Conservation (phyloP, 2,113 vertebrate genomes). For the Galeopterus variegatus region DNA sequence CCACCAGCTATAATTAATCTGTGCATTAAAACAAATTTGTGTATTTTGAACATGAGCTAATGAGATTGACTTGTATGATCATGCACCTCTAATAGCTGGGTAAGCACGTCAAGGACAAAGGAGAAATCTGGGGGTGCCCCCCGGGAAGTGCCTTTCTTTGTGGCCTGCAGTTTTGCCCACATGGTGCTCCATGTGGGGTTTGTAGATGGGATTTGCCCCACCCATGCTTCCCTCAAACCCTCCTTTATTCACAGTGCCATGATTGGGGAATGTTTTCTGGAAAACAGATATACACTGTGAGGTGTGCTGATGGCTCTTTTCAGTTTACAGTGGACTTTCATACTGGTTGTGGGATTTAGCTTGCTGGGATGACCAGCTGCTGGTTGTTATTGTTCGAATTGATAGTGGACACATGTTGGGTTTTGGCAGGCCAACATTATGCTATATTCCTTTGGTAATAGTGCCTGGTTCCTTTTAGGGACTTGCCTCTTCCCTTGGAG, state of each 20-base stretch:
- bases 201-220: neutral
- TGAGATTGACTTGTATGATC: slow-evolving; percentile 47
- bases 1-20: slow-evolving; percentile 49
- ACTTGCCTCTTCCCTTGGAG: neutral
- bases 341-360: neutral
- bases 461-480: neutral
- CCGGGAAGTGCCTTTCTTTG: neutral
- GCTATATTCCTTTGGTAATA: neutral
- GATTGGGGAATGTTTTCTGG: neutral
- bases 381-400: neutral
- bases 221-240: neutral
- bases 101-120: neutral
- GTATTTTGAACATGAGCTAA: slow-evolving; percentile 53
- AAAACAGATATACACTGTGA: neutral
- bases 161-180: neutral
- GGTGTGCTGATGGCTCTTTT: neutral
- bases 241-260: neutral
- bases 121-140: neutral
- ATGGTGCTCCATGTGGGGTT: neutral
- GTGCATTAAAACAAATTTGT: slow-evolving; percentile 35
- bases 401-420: neutral
- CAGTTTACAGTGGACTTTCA: neutral
- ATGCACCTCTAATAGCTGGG: neutral
- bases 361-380: neutral
- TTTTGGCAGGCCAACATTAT: neutral